A percentile compares a stretch with the other conserved stretches of the same genome.
Conservation (phyloP, 2,797 vertebrate species). For the Allobates femoralis region DNA sequence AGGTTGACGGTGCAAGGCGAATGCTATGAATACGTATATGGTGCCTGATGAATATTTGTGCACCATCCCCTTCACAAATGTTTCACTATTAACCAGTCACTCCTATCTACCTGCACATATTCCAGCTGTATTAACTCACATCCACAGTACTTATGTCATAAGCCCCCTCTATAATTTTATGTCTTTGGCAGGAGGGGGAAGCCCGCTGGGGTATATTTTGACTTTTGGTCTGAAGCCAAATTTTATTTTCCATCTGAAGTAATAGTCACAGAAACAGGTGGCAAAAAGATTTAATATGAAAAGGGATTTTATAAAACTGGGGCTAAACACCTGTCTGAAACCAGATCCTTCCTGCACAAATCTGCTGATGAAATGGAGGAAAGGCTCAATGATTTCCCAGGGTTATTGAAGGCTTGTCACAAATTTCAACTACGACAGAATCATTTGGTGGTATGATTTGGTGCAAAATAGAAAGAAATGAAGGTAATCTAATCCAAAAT, state of each 20-base stretch:
- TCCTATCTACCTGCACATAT: constrained; percentile 28
- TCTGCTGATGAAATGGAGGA: constrained; percentile 44
- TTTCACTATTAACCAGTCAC: background rate
- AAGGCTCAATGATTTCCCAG: constrained; percentile 40
- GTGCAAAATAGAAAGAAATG: background rate
- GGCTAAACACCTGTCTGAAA: constrained; percentile 61
- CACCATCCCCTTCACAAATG: background rate
- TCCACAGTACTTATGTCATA: constrained; percentile 35
- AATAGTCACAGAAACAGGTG: constrained; percentile 57
- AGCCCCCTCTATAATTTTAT: constrained; percentile 23
- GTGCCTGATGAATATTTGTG: background rate
- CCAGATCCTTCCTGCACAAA: constrained; percentile 57
- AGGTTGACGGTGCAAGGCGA: background rate
- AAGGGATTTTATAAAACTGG: constrained; percentile 49
- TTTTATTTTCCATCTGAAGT: constrained; percentile 41
- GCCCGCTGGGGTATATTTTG: constrained; percentile 18
- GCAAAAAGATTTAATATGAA: constrained; percentile 55
- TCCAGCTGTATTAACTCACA: constrained; percentile 43
- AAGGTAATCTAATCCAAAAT: background rate
- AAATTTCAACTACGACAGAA: background rate
- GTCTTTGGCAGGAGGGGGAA: background rate
- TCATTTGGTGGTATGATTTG: background rate
- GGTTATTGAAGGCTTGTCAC: constrained; percentile 30
- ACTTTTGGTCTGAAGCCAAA: constrained; percentile 31
- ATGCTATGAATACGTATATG: background rate